Evolutionary conservation across 1,140 invertebrate species (phyloP).

Genomic region (Pseudomyrmex pallidus): DNA sequence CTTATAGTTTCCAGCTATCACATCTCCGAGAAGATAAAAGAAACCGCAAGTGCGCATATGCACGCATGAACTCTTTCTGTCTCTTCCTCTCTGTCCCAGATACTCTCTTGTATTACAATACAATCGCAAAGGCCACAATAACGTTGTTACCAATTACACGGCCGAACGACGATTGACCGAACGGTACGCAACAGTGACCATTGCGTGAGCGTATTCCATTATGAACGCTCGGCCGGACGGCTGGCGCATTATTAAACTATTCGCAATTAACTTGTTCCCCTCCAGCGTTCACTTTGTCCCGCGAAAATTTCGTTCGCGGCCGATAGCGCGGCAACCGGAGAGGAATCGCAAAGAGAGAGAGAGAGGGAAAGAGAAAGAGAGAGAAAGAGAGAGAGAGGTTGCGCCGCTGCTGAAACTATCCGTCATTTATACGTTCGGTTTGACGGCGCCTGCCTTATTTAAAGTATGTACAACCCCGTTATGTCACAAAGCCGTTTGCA

Average conservation of each 20-base stretch:
- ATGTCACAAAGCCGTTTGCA: constrained; percentile 48
- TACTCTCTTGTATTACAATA: constrained; percentile 22
- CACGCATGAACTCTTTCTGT: no score
- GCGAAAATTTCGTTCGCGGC: constrained; percentile 49
- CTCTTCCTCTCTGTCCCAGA: background rate
- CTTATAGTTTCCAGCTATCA: no score
- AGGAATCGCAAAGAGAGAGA: constrained; percentile 39
- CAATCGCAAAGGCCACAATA: constrained; percentile 44
- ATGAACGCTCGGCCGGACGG: constrained; percentile 51
- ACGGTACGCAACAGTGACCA: constrained; percentile 41
- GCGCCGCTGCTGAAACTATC: constrained; percentile 35
- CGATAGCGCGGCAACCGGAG: background rate
- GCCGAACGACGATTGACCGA: constrained; percentile 58
- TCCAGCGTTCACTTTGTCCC: constrained; percentile 51
- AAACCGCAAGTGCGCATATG: no score
- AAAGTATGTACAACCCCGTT: constrained; percentile 36
- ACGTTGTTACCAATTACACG: constrained; percentile 48
- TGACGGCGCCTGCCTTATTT: constrained; percentile 40
- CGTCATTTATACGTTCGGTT: constrained; percentile 34
- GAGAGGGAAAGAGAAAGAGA: background rate
- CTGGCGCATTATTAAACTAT: constrained; percentile 62
- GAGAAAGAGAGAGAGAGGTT: background rate
- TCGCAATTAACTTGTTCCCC: constrained; percentile 59
- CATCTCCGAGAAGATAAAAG: no score
- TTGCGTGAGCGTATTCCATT: constrained; percentile 49